Base-by-base conservation (phyloP, 1,140 invertebrate genomes). In the Brachionus manjavacas region DNA sequence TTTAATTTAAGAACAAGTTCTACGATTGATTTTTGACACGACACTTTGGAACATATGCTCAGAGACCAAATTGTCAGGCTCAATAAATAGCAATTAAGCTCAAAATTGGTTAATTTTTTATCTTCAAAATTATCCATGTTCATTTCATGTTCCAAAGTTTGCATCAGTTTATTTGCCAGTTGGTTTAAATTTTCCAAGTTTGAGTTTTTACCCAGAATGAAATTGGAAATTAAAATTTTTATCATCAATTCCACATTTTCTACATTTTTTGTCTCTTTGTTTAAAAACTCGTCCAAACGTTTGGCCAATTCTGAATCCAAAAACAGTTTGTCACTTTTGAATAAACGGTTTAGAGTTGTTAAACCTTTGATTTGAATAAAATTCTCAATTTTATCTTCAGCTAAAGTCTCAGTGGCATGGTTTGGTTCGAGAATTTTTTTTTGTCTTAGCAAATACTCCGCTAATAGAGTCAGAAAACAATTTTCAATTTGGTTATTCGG, bases 361-460 rank as follows among this genome's bases (percentile, higher is more conserved):
- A 72, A 41, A 23, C 35, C n/a, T 41, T 72, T 72, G 6, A 11
- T 12, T 20, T 41, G 14, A 16, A 72, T 6, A 20, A 72, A 72
- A 41, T 72, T 14, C 16, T 55, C 76, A 16, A 25, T 25, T 49
- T 80, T 60, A 2, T 55, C 43, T 46, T 55, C 74, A 23, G 74
- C n/a, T 20, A 46, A 46, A 25, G 7, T 80, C n/a, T 55, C 43
- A 9, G 11, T 16, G 11, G 4, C 6, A n/a, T 46, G 8, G 9
- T 28, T 64, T 31, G 28, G 39, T 80, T 49, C 49, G 31, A 80
- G 46, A 16, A 80, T 52, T 55, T 80, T 80, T 35, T 80, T 80
- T 8, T 80, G n/a, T 39, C 20, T 41, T 12, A 80, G 43, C 39
- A 80, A 64, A 80, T 80, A 80, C 43, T 80, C 49, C 46, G 49